These are phyloP conservation scores for Siniperca obscura DNA, from an alignment of 2,797 vertebrate species.

Conservation along the genomic window DNA sequence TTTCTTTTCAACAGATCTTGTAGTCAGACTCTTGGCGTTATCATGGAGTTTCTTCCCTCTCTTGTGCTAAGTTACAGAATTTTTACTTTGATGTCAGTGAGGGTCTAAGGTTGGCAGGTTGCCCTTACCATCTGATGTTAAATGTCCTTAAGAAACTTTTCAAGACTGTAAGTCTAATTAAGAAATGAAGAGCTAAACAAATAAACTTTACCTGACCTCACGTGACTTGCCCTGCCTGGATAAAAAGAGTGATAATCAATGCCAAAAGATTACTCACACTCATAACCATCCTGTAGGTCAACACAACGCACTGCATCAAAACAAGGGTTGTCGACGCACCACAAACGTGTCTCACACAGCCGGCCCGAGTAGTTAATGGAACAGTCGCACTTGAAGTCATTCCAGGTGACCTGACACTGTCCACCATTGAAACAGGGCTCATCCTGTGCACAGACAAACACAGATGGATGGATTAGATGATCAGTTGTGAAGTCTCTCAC, in stretches of 20 bases:
- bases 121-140: constrained; percentile 4
- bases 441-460: constrained; percentile 70
- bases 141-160: not conserved
- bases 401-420: constrained; percentile 91
- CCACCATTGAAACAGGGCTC: constrained; percentile 91
- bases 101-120: constrained; percentile 5
- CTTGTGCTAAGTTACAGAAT: not conserved
- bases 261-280: constrained; percentile 87
- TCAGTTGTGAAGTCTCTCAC: constrained; percentile 46
- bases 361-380: constrained; percentile 89
- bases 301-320: constrained; percentile 83
- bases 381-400: constrained; percentile 93
- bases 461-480: constrained; percentile 56
- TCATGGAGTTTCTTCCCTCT: not conserved
- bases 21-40: not conserved
- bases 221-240: not conserved
- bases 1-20: not conserved
- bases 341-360: constrained; percentile 89
- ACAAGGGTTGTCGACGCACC: constrained; percentile 91
- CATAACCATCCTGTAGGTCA: constrained; percentile 91
- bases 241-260: not conserved
- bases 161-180: constrained; percentile 30
- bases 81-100: constrained; percentile 3
- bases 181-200: constrained; percentile 29
- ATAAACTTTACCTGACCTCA: constrained; percentile 21